Percentiles rank a stretch among this genome's conserved stretches.
Conservation (phyloP, 2,113 vertebrate species). For the Phalacrocorax brasilianus region DNA sequence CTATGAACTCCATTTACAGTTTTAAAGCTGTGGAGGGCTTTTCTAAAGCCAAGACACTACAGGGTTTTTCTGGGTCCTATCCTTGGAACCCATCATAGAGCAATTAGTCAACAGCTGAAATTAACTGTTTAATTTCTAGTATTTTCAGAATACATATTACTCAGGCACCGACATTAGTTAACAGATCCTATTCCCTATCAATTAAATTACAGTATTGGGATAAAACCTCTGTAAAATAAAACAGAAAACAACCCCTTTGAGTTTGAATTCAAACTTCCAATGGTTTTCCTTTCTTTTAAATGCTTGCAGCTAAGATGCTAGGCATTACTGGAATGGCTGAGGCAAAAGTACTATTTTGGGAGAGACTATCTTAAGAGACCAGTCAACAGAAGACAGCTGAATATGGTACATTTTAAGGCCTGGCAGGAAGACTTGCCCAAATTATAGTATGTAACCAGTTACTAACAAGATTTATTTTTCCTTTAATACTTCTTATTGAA, state of each 20-base stretch:
- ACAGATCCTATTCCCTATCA: neutral
- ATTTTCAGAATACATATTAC: neutral
- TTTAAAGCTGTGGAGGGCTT: neutral
- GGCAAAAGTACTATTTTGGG: neutral
- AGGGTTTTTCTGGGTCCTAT: neutral
- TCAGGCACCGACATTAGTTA: neutral
- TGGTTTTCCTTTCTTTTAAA: neutral
- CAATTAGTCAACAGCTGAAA: neutral
- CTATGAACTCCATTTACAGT: neutral
- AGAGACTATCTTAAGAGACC: neutral
- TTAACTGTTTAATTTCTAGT: neutral
- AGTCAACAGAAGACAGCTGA: neutral
- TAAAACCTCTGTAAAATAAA: neutral
- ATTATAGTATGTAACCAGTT: neutral
- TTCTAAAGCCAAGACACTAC: neutral
- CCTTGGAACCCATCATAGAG: neutral
- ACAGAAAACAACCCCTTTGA: neutral
- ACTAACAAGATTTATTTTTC: neutral
- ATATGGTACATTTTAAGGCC: neutral
- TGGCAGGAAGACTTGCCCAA: neutral
- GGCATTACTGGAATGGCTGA: neutral
- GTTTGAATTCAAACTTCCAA: neutral
- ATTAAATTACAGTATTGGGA: neutral
- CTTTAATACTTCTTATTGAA: neutral
- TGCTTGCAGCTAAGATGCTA: neutral